Percentiles rank a stretch among this genome's conserved stretches.
Evolutionary conservation across 2,888 invertebrate genomes (phyloP).

Genomic region (Pristionchus japonicus): DNA sequence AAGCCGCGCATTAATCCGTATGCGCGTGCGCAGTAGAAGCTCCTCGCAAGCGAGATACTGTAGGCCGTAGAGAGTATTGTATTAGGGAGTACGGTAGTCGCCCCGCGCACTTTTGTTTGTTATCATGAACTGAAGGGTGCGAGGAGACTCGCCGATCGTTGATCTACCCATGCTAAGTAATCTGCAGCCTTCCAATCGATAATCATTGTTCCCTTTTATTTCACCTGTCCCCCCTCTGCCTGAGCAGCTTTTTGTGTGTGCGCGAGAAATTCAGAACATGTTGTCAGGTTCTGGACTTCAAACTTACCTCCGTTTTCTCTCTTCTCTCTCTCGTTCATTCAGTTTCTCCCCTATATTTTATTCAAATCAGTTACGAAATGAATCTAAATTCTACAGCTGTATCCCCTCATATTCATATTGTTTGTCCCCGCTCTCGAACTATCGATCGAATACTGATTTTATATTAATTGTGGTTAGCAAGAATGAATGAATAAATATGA

Average conservation of each 20-base stretch:
- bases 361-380: not conserved
- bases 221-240: not conserved
- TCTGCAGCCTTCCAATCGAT: not conserved
- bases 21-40: not conserved
- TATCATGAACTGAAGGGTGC: not conserved
- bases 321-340: slow-evolving; percentile 2
- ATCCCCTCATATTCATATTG: slow-evolving; percentile 12
- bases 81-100: slow-evolving; percentile 12
- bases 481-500: slow-evolving; percentile 29
- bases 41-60: too few relatives aligned
- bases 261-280: slow-evolving; percentile 18
- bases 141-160: not conserved
- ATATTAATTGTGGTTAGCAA: slow-evolving; percentile 32
- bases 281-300: slow-evolving; percentile 35
- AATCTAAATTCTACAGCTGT: not conserved
- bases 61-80: not conserved
- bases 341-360: not conserved
- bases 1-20: not conserved
- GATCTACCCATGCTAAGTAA: not conserved
- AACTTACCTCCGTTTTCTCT: not conserved
- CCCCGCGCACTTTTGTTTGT: not conserved
- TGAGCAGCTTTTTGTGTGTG: slow-evolving; percentile 22
- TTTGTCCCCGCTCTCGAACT: not conserved
- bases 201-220: not conserved
- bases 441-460: slow-evolving; percentile 26